Evolutionary conservation across 2,797 vertebrate genomes (phyloP).

Genomic region (Enteromius afrohamiltoni): DNA sequence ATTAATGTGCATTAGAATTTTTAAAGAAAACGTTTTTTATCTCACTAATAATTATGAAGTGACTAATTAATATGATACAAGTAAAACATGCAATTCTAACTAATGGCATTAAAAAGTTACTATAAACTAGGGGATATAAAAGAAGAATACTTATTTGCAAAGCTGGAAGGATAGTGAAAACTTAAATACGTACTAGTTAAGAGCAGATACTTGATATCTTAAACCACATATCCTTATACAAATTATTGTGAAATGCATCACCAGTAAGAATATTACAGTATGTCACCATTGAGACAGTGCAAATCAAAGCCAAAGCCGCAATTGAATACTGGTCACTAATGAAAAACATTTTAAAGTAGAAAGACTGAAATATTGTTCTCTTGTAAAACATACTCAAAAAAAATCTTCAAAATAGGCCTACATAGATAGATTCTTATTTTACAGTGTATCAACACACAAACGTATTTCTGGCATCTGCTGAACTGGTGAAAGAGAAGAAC

Average conservation of each 20-base stretch:
- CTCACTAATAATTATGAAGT: neutral
- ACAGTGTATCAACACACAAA: neutral
- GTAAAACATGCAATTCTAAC: neutral
- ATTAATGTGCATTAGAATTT: neutral
- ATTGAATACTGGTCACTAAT: neutral
- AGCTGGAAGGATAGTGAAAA: neutral
- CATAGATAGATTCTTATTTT: neutral
- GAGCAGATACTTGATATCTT: neutral
- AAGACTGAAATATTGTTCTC: neutral
- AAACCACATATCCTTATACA: neutral
- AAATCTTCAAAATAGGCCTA: neutral
- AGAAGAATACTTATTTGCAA: neutral
- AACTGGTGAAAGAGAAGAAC: neutral
- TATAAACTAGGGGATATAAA: neutral
- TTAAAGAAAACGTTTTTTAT: neutral
- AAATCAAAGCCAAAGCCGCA: neutral
- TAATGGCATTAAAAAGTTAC: neutral
- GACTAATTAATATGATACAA: too few relatives aligned
- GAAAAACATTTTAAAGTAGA: neutral
- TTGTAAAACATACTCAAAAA: neutral
- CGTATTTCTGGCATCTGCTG: neutral
- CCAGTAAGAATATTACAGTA: neutral
- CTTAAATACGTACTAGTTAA: neutral
- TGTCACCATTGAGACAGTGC: neutral
- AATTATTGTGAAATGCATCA: neutral